Conservation (phyloP, 2,113 vertebrate genomes). For the Raja brachyura region DNA sequence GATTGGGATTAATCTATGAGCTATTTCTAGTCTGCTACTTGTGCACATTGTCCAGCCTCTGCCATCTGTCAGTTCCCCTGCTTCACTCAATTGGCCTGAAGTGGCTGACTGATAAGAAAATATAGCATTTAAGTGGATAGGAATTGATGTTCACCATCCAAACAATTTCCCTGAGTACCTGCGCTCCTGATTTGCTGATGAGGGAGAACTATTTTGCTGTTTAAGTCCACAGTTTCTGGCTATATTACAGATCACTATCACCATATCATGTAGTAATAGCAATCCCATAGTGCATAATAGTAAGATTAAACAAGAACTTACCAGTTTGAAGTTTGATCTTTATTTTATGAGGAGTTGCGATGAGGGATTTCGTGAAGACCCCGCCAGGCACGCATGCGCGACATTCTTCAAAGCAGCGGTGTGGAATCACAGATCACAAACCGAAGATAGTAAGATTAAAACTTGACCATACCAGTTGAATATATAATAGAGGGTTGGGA, state of each 20-base stretch:
- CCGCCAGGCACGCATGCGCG: too few relatives aligned
- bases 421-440: too few relatives aligned
- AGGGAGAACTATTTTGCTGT: background rate
- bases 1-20: conserved; percentile 20
- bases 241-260: background rate
- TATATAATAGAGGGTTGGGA: too few relatives aligned
- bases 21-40: conserved; percentile 16
- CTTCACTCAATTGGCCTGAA: background rate
- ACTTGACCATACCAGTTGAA: too few relatives aligned
- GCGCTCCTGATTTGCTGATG: background rate
- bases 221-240: background rate
- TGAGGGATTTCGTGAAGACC: too few relatives aligned
- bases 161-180: conserved; percentile 7
- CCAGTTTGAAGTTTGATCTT: too few relatives aligned
- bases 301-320: too few relatives aligned
- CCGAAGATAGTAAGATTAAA: too few relatives aligned
- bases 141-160: conserved; percentile 2
- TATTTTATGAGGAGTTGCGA: too few relatives aligned
- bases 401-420: too few relatives aligned
- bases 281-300: too few relatives aligned
- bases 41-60: conserved; percentile 8
- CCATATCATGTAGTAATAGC: too few relatives aligned
- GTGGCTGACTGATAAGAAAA: conserved; percentile 21
- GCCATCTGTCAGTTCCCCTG: background rate
- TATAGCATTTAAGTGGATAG: conserved; percentile 33